Evolutionary conservation across 2,888 invertebrate species (phyloP), one percentile per base, ranked within the genome.

Genomic region (Athalia rosae): DNA sequence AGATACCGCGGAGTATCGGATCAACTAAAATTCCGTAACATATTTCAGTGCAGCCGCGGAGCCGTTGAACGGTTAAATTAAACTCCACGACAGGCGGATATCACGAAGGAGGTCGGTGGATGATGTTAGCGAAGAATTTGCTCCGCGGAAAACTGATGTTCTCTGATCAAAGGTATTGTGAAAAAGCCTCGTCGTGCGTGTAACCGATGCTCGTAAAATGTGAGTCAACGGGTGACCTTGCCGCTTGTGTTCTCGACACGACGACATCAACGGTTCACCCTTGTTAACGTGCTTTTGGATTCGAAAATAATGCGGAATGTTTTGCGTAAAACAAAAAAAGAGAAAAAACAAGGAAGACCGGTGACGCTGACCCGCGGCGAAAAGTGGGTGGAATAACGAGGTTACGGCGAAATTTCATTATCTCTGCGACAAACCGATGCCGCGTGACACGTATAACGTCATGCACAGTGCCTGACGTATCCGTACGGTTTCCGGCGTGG

Each of bases 201-300:
- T 28, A 28, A 71, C 71, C 71, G 71, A 71, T 43, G 71, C 71
- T 58, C 58, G 71, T 28, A 28, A 58, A 56, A 56, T 45, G 15
- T 9, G 56, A 56, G 13, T 28, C 28, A 28, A 58, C 13, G 58
- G 45, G 45, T 67, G 28, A n/a, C 28, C 50, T 13, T 56, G 71
- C 58, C 58, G 71, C 56, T 71, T 58, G 71, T 58, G 45, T 56
- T 71, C 61, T 13, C 71, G 71, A 71, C 71, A 58, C 71, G 71
- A 58, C 58, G 71, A 71, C 71, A 45, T 58, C 56, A 28, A 28
- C 28, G 28, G 28, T 28, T 4, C 56, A 28, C 58, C 43, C 58
- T 71, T 71, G 71, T 56, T 71, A 45, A 45, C 41, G n/a, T 43
- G 9, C 50, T 71, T 67, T 43, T 41, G 8, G 45, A 71, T 45